These are phyloP conservation scores for Lepus europaeus DNA, from an alignment of 2,113 vertebrate genomes.

Conservation along the genomic window DNA sequence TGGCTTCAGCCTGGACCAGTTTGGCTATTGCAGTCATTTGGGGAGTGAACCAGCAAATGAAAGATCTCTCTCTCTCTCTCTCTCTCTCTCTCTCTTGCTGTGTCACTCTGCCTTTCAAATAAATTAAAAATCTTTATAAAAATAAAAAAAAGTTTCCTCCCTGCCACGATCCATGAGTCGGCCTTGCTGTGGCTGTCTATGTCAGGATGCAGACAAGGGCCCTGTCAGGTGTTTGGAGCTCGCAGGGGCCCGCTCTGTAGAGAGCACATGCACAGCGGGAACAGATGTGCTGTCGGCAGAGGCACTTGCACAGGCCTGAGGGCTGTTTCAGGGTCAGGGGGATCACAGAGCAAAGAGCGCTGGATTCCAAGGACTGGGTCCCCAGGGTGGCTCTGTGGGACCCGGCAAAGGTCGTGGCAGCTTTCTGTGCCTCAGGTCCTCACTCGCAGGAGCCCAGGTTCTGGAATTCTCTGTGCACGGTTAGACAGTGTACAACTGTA, in stretches of 20 bases:
- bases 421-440: background rate
- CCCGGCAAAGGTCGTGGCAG: background rate
- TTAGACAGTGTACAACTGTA: background rate
- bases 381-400: background rate
- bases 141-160: background rate
- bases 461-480: background rate
- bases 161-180: background rate
- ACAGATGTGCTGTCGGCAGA: too few species aligned
- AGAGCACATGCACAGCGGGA: too few species aligned
- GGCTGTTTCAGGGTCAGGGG: accelerated
- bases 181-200: background rate
- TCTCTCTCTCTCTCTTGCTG: too few species aligned
- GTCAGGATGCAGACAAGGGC: background rate
- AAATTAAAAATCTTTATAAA: too few species aligned
- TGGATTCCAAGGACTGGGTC: background rate
- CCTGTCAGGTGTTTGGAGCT: background rate
- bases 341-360: background rate
- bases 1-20: too few species aligned
- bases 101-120: too few species aligned
- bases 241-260: background rate
- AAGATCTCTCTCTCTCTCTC: too few species aligned
- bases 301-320: background rate
- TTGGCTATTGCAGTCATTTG: too few species aligned
- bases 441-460: background rate
- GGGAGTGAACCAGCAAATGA: too few species aligned